Conservation (phyloP, 2,888 invertebrate species). For the Gandaritis pyraliata region DNA sequence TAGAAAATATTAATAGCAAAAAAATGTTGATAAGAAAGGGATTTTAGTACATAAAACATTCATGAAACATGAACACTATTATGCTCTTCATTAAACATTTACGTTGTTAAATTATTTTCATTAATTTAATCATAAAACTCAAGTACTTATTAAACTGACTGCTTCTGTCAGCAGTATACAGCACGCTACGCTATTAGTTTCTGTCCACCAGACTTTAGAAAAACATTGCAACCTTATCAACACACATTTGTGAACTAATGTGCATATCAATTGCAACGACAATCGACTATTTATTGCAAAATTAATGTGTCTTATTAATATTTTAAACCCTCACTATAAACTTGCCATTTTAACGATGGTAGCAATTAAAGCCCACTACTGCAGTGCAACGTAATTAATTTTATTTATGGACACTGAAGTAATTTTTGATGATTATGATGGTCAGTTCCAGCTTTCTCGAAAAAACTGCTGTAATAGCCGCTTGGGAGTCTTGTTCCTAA, state of each 20-base stretch:
- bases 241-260: constrained; percentile 45
- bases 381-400: constrained; percentile 11
- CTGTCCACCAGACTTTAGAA: constrained; percentile 35
- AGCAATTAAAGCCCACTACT: constrained; percentile 24
- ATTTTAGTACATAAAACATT: no score
- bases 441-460: no score
- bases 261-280: constrained; percentile 35
- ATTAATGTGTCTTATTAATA: constrained; percentile 34
- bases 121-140: no score
- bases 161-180: no score
- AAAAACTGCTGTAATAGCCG: no score
- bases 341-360: constrained; percentile 27
- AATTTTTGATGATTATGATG: constrained; percentile 20
- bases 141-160: no score
- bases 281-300: constrained; percentile 34
- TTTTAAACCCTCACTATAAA: constrained; percentile 27
- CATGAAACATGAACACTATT: no score
- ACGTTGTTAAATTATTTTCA: no score
- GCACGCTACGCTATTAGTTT: constrained; percentile 13
- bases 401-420: constrained; percentile 14
- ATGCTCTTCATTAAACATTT: no score
- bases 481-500: no score
- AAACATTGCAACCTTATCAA: constrained; percentile 47
- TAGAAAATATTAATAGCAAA: constrained; percentile 3
- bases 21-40: no score